Base-by-base conservation (phyloP, 2,888 invertebrate genomes). In the Drosophila fungiperda region DNA sequence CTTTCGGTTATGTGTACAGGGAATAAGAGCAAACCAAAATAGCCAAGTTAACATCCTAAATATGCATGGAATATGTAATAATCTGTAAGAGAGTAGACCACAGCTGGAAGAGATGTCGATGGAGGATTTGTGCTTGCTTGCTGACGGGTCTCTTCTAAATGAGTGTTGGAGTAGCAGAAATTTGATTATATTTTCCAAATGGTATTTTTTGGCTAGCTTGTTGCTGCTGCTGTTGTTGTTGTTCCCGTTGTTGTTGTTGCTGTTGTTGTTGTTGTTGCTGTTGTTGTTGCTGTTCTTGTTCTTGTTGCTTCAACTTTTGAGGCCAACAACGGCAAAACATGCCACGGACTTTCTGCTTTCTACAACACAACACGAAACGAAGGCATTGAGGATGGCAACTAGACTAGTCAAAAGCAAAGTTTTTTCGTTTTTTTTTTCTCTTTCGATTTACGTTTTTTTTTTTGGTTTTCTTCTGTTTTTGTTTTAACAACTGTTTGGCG, bases 111-210 rank as follows among this genome's bases (percentile, higher is more conserved):
- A 15, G 15, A 7, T 29, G 52, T 35, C 20, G 17, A 52, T 23
- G 33, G 38, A 61, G 55, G 36, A 45, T 40, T 12, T 29, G 29
- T 32, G 29, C 60, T 60, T 17, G 17, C 26, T n/a, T n/a, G 9
- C 49, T 50, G 26, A 11, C 17, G 49, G 45, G 20, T 23, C 38
- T 23, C 38, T 48, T 35, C 45, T 48, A 54, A 38, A 32, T n/a
- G 65, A 49, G 33, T 12, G 45, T 15, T 3, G 15, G 20, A 63
- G 50, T 55, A 64, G 49, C 50, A 71, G 50, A 82, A 71, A 82
- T 83, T 82, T 80, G 82, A 82, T 83, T 82, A 83, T 80, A 73
- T 82, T 80, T 83, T 78, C 73, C 83, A 78, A 82, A 80, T 80
- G 75, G 78, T 78, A 72, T 73, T 75, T 70, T 67, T 55, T 58